A percentile compares a stretch with the other conserved stretches of the same genome.
Evolutionary conservation across 2,113 vertebrate genomes (phyloP).

Genomic region (Romanogobio albipinnatus): DNA sequence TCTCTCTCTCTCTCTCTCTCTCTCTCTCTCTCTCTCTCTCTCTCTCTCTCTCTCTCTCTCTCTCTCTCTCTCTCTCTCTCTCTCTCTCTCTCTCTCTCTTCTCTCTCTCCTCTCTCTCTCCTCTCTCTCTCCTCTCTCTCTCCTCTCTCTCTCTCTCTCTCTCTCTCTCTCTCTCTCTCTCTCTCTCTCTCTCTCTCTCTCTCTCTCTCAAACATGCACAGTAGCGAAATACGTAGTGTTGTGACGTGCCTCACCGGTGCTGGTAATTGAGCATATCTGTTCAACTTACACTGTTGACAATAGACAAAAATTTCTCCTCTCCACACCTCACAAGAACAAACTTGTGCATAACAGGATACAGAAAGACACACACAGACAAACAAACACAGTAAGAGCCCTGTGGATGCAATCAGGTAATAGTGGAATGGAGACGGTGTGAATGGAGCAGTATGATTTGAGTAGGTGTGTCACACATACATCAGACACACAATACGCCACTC

Average conservation of each 20-base stretch:
- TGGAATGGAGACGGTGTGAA: neutral
- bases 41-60: too few relatives aligned
- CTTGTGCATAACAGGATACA: neutral
- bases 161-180: too few relatives aligned
- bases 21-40: too few relatives aligned
- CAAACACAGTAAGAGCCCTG: neutral
- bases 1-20: too few relatives aligned
- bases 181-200: neutral
- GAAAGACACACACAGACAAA: neutral
- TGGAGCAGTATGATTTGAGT: neutral
- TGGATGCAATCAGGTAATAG: neutral
- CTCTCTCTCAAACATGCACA: neutral
- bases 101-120: too few relatives aligned
- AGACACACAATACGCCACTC: neutral
- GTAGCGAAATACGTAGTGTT: neutral
- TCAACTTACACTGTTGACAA: neutral
- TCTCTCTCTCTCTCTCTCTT: too few relatives aligned
- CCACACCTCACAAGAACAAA: conserved; percentile 9
- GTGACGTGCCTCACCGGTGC: neutral
- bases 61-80: too few relatives aligned
- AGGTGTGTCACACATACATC: neutral
- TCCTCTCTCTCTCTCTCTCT: too few relatives aligned
- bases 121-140: too few relatives aligned
- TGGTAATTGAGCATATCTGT: neutral
- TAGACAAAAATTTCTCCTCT: neutral